A percentile compares a stretch with the other conserved stretches of the same genome.
These are phyloP conservation scores for Adoxophyes honmai DNA, from an alignment of 1,140 invertebrate species.

Conservation along the genomic window DNA sequence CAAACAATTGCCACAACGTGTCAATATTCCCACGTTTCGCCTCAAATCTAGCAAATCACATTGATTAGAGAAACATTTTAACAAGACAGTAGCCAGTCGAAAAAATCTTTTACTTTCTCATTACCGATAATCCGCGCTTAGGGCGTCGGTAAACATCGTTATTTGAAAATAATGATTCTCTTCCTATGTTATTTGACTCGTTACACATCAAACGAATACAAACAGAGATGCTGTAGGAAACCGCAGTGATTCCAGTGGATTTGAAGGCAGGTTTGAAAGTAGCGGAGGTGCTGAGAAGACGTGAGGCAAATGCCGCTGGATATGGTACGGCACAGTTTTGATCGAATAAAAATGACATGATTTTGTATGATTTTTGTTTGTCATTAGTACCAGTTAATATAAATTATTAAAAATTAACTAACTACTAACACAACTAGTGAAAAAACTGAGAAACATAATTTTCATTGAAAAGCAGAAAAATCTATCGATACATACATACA, in stretches of 20 bases:
- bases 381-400: no score
- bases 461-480: no score
- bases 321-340: no score
- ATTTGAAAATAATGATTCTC: slow-evolving; percentile 12
- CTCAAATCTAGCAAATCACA: not conserved
- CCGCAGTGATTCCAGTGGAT: not conserved
- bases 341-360: no score
- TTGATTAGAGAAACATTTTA: slow-evolving; percentile 5
- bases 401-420: no score
- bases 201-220: slow-evolving; percentile 11
- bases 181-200: slow-evolving; percentile 14
- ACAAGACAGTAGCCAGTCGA: slow-evolving; percentile 4
- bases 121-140: slow-evolving; percentile 7
- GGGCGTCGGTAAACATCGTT: slow-evolving; percentile 9
- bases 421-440: no score
- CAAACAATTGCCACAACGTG: no score
- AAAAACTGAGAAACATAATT: no score
- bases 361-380: no score
- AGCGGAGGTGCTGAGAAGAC: not conserved
- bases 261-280: not conserved
- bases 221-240: slow-evolving; percentile 11
- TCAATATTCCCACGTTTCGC: not conserved
- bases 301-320: no score
- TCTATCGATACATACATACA: no score
- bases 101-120: slow-evolving; percentile 12